Conservation (phyloP, 2,797 vertebrate genomes). For the Peromyscus attwateri region DNA sequence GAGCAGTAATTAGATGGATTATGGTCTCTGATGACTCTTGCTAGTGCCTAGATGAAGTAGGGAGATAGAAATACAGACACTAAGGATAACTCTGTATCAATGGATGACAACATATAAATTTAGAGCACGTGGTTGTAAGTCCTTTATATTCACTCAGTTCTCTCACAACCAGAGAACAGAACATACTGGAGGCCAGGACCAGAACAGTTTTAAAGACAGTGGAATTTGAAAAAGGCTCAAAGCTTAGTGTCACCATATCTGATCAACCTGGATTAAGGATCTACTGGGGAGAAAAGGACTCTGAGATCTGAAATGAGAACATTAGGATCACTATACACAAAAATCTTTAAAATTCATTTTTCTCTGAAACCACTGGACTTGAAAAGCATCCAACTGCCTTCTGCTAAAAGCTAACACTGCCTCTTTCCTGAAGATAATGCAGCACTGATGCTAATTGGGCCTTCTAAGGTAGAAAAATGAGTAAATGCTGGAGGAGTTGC, state of each 20-base stretch:
- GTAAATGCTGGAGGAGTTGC: neutral
- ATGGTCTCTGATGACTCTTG: neutral
- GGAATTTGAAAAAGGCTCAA: neutral
- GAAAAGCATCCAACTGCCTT: neutral
- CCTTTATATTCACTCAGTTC: neutral
- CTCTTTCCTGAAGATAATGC: neutral
- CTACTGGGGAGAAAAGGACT: neutral
- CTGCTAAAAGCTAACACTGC: neutral
- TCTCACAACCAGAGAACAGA: neutral
- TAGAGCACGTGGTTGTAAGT: neutral
- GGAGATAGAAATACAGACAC: neutral
- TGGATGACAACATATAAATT: neutral
- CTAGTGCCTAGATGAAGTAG: neutral
- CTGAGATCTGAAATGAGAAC: neutral
- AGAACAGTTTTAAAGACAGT: neutral
- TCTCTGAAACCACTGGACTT: neutral
- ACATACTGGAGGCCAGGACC: neutral
- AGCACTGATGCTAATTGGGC: neutral
- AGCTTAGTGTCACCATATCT: neutral
- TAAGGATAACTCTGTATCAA: neutral
- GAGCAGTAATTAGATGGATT: neutral
- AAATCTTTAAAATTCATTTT: neutral
- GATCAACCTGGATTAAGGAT: neutral
- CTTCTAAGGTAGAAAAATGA: neutral
- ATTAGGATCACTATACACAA: neutral